Evolutionary conservation across 2,797 vertebrate species (phyloP).

Genomic region (Potorous gilbertii): DNA sequence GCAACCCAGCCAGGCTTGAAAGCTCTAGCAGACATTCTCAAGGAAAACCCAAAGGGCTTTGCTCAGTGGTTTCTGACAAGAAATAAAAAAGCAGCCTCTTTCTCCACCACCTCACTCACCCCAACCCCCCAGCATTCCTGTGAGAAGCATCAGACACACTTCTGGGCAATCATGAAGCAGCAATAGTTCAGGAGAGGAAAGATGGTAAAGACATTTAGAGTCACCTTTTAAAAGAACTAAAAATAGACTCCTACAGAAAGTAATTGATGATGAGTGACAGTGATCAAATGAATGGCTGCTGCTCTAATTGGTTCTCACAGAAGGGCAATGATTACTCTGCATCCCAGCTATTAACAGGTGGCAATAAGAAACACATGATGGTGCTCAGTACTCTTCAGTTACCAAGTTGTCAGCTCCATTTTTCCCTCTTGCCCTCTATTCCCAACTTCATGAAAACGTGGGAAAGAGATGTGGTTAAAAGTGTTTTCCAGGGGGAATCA

Average conservation of each 20-base stretch:
- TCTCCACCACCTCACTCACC: background rate
- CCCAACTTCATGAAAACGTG: background rate
- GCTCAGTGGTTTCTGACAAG: background rate
- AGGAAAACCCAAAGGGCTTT: background rate
- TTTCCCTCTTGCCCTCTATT: background rate
- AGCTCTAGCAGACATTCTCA: conserved; percentile 3
- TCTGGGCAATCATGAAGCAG: background rate
- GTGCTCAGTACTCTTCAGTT: background rate
- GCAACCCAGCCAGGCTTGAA: background rate
- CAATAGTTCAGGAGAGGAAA: background rate
- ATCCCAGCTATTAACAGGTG: conserved; percentile 34
- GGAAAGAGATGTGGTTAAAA: conserved; percentile 15
- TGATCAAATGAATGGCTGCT: conserved; percentile 25
- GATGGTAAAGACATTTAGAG: conserved; percentile 16
- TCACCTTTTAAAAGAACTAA: background rate
- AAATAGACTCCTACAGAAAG: background rate
- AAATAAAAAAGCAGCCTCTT: conserved; percentile 9
- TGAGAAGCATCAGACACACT: conserved; percentile 3
- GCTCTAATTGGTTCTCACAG: conserved; percentile 13
- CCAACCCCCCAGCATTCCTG: background rate
- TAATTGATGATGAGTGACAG: conserved; percentile 28
- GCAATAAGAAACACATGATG: conserved; percentile 26
- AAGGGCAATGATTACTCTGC: conserved; percentile 6
- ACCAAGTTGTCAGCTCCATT: background rate
- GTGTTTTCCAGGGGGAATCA: background rate